Evolutionary conservation across 2,113 vertebrate species (phyloP).

Genomic region (Eublepharis macularius): DNA sequence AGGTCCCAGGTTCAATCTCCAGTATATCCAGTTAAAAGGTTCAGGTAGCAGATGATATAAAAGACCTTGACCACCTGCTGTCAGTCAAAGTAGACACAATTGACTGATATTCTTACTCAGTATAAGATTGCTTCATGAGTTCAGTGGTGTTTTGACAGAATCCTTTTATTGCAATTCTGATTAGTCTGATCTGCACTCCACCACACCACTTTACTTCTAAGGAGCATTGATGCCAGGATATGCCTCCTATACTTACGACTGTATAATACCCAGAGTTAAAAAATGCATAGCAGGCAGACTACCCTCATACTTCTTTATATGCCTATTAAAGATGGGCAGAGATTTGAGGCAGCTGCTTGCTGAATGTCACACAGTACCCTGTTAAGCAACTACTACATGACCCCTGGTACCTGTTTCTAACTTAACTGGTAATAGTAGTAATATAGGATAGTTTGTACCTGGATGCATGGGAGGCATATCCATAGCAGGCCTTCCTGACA

Average conservation of each 20-base stretch:
- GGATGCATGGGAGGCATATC: constrained; percentile 93
- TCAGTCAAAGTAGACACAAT: no score
- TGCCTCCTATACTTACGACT: not conserved
- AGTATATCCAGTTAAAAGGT: no score
- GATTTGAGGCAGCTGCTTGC: not conserved
- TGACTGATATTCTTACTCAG: no score
- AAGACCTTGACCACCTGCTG: no score
- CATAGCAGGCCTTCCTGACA: constrained; percentile 90
- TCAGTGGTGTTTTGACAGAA: not conserved
- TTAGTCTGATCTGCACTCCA: not conserved
- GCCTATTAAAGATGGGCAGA: no score
- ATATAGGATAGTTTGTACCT: constrained; percentile 60
- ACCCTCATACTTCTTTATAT: not conserved
- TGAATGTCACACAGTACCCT: not conserved
- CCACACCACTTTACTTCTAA: not conserved
- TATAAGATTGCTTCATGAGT: no score
- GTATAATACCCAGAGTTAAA: not conserved
- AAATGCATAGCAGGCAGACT: not conserved
- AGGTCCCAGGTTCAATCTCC: no score
- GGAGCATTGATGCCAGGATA: not conserved
- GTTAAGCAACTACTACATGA: not conserved
- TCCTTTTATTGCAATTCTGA: not conserved
- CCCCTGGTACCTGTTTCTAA: not conserved
- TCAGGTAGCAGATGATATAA: no score
- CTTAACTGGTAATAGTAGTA: not conserved